Percentiles rank a stretch among this genome's conserved stretches.
phyloP scores from a whole-genome alignment of 2,888 invertebrate species.

The Mantis religiosa region DNA sequence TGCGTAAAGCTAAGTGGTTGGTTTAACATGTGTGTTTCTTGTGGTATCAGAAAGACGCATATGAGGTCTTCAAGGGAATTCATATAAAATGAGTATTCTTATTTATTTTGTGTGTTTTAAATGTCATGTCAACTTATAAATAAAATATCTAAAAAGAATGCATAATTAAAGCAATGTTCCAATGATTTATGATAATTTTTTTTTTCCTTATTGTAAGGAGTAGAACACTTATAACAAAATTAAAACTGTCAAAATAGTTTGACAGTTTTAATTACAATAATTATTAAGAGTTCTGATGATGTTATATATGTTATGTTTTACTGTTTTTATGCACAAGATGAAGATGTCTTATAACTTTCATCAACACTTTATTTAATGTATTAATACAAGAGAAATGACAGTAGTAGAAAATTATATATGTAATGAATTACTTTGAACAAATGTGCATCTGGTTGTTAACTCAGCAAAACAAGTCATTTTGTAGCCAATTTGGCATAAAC shows the following conservation, averaged over 20 bases:
- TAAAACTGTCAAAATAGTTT: too few species aligned
- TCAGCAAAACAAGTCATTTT: neutral
- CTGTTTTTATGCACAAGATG: neutral
- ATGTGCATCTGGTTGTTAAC: neutral
- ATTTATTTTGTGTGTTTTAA: too few species aligned
- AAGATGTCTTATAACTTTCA: neutral
- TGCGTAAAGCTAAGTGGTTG: too few species aligned
- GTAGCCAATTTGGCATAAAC: neutral
- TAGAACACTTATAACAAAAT: too few species aligned
- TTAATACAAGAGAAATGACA: neutral
- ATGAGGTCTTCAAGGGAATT: too few species aligned
- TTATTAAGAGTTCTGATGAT: neutral
- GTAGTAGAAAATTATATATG: neutral
- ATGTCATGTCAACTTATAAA: too few species aligned
- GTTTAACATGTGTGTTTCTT: too few species aligned
- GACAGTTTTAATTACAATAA: neutral
- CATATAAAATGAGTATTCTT: too few species aligned
- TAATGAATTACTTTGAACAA: neutral
- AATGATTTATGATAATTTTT: neutral
- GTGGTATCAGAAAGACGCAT: too few species aligned
- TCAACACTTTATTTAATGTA: neutral
- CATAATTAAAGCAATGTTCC: neutral
- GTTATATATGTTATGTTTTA: too few species aligned
- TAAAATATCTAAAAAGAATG: too few species aligned
- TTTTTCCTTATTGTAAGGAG: too few species aligned